Evolutionary conservation across 2,888 invertebrate species (phyloP), one percentile per base, ranked within the genome.

Genomic region (Exephanes ischioxanthus): DNA sequence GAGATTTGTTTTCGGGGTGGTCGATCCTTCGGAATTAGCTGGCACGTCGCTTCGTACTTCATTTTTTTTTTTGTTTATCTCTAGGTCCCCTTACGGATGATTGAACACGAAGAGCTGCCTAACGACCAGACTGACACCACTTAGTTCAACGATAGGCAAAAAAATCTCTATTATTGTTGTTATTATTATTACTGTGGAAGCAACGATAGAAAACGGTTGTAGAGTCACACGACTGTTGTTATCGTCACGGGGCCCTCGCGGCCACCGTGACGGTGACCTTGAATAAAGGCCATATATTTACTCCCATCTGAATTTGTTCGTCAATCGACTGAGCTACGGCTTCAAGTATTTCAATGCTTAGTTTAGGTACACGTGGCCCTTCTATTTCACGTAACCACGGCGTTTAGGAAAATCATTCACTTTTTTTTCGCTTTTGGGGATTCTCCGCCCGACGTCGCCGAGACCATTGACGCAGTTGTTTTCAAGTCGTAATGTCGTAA

Each of bases 1-100:
- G 22, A 33, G 72, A 73, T 73, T 61, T 26, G 51, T 73, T 73
- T 78, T 83, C 58, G 73, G 78, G 83, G 83, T 83, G 78, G 83
- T 73, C 83, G 67, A 53, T 37, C 61, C 63, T 26, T 41, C 63
- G 72, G 72, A 72, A 55, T 72, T 37, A n/a, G 51, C 37, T n/a
- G 58, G 58, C 70, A 37, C 37, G 66, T 68, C 14, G 53, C n/a
- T 53, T 19, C 71, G 16, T 11, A 11, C 9, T 72, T 58, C 16
- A 55, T 71, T 16, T 14, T 80, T 33, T 22, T n/a, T 30, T 9
- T 4, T 72, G 11, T 16, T 26, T 45, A 30, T 26, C 51, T 6
- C 48, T 4, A 48, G 16, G 0, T 61, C 4, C 6, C 26, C 26
- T 14, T 6, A 26, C 61, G 30, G 11, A 41, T 41, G 14, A 26